A percentile compares a stretch with the other conserved stretches of the same genome.
Evolutionary conservation across 2,113 vertebrate genomes (phyloP).

Genomic region (Prietella phreatophila): DNA sequence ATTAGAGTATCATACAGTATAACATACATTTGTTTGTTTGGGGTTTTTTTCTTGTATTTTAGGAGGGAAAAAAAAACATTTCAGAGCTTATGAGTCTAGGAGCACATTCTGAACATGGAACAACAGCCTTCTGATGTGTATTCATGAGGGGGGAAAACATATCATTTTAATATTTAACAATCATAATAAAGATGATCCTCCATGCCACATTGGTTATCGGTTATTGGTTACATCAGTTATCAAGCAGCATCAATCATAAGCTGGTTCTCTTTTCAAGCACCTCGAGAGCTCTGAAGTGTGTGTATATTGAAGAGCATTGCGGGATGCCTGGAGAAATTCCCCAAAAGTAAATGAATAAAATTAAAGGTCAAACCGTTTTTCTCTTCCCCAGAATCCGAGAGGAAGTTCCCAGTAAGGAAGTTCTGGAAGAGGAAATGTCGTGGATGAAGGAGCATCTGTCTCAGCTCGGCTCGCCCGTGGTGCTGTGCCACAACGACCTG

Average conservation of each 20-base stretch:
- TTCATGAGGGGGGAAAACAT: not conserved
- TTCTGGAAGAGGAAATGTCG: constrained; percentile 83
- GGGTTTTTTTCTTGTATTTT: not conserved
- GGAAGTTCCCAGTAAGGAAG: constrained; percentile 82
- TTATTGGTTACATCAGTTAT: not conserved
- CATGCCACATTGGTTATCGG: not conserved
- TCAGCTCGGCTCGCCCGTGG: constrained; percentile 84
- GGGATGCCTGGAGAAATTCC: not conserved
- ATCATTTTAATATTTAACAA: not conserved
- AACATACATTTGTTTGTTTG: too few relatives aligned
- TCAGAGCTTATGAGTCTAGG: not conserved
- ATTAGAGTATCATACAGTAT: too few relatives aligned
- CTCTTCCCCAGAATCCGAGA: constrained; percentile 74
- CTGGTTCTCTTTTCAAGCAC: not conserved
- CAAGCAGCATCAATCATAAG: not conserved
- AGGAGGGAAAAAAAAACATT: not conserved
- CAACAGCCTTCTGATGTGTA: not conserved
- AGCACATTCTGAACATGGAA: not conserved
- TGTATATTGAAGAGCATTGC: not conserved
- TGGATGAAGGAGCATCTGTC: constrained; percentile 92
- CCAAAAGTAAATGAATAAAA: too few relatives aligned
- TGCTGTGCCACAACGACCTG: constrained; percentile 96
- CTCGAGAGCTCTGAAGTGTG: not conserved
- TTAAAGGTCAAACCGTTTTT: not conserved
- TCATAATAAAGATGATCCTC: not conserved